Conservation (phyloP, 35 echinoderm and acorn worm species). For the Patiria miniata region DNA sequence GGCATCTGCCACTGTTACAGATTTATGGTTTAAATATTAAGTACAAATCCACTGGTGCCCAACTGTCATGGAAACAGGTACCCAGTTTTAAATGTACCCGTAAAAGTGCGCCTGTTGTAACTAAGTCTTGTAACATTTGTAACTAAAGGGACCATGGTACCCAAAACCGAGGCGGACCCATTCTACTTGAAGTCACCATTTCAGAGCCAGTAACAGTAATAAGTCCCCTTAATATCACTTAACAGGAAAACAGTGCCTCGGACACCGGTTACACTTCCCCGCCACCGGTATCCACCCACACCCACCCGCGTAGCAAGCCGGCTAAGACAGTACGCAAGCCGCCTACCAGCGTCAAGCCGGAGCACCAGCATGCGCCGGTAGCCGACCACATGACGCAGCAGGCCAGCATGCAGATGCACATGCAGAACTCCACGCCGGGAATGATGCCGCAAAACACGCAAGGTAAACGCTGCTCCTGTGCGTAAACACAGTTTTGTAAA, state of each 20-base stretch:
- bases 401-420: background rate
- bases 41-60: too few species aligned
- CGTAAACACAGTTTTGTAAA: too few species aligned
- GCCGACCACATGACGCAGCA: background rate
- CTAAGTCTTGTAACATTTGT: too few species aligned
- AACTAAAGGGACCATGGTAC: too few species aligned
- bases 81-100: too few species aligned
- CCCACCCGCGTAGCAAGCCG: background rate
- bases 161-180: too few species aligned
- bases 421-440: background rate
- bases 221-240: too few species aligned
- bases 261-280: slow-evolving; percentile 7
- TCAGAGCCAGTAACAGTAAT: background rate
- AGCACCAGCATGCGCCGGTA: background rate
- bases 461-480: background rate
- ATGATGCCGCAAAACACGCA: background rate
- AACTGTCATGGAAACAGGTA: too few species aligned
- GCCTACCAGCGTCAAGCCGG: background rate
- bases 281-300: background rate
- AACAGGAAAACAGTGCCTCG: slow-evolving; percentile 6
- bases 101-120: too few species aligned
- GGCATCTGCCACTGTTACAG: too few species aligned
- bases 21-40: too few species aligned
- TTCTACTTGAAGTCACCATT: background rate
- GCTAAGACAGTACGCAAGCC: slow-evolving; percentile 4